Conservation (phyloP, 1,140 invertebrate species). For the Lucilia cuprina region DNA sequence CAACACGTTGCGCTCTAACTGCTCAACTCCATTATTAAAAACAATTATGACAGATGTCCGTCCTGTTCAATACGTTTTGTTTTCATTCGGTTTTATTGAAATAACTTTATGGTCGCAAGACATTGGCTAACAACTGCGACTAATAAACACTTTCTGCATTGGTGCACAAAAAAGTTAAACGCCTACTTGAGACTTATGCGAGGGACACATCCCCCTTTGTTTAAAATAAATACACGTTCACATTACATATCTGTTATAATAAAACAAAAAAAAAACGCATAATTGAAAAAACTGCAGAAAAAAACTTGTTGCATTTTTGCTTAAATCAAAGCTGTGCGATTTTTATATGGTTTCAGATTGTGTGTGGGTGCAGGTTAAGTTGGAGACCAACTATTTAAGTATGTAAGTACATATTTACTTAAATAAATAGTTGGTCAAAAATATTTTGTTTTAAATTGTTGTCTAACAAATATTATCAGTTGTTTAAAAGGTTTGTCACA, state of each 20-base stretch:
- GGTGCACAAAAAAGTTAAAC: constrained; percentile 1
- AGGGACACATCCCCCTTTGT: background rate
- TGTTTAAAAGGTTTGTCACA: too few relatives aligned
- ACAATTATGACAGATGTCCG: background rate
- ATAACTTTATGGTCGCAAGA: background rate
- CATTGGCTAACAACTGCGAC: constrained; percentile 13
- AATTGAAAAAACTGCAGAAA: background rate
- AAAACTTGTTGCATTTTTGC: background rate
- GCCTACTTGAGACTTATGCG: background rate
- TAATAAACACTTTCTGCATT: constrained; percentile 17
- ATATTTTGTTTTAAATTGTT: too few relatives aligned
- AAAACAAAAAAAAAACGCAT: too few relatives aligned
- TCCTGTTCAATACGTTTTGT: background rate
- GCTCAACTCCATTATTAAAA: background rate
- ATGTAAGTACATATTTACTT: too few relatives aligned
- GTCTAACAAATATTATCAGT: too few relatives aligned
- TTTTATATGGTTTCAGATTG: background rate
- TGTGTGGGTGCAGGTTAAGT: constrained; percentile 1
- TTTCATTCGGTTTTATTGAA: background rate
- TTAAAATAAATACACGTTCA: background rate
- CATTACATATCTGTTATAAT: too few relatives aligned
- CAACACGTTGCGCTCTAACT: background rate
- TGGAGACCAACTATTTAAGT: background rate
- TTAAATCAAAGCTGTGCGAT: background rate
- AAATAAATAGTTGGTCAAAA: too few relatives aligned